Percentiles rank a stretch among this genome's conserved stretches.
Conservation (phyloP, 2,113 vertebrate genomes). For the Equus quagga region DNA sequence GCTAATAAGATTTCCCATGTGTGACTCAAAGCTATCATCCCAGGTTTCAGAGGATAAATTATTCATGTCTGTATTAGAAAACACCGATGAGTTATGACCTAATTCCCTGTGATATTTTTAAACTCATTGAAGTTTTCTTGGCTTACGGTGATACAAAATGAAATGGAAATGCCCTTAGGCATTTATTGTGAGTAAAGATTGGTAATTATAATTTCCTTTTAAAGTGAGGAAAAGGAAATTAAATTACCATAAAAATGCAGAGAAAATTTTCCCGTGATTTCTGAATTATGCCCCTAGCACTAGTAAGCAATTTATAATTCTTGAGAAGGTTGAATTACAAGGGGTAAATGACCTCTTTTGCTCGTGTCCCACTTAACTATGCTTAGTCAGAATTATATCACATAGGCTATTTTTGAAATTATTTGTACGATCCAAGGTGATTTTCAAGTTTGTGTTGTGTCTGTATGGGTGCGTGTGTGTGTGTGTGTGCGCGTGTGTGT, state of each 20-base stretch:
- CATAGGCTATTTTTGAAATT: not conserved
- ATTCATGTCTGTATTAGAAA: not conserved
- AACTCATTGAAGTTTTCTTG: slow-evolving; percentile 21
- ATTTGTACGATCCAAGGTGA: slow-evolving; percentile 16
- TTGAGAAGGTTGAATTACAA: not conserved
- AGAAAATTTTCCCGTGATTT: slow-evolving; percentile 32
- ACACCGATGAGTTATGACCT: not conserved
- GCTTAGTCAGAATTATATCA: not conserved
- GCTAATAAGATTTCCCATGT: slow-evolving; percentile 17
- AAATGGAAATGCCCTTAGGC: not conserved
- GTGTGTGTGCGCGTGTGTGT: not conserved
- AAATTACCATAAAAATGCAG: slow-evolving; percentile 36
- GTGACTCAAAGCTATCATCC: slow-evolving; percentile 12
- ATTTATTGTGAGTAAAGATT: slow-evolving; percentile 36
- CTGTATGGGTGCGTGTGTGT: not conserved
- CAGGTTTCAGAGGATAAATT: not conserved
- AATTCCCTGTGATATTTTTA: not conserved
- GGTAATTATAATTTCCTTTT: slow-evolving; percentile 55
- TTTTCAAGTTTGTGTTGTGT: not conserved
- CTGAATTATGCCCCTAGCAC: not conserved
- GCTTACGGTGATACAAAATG: not conserved
- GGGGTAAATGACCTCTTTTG: not conserved
- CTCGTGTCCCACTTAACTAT: not conserved
- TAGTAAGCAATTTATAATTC: not conserved
- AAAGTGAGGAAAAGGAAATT: slow-evolving; percentile 36